phyloP scores from a whole-genome alignment of 2,888 invertebrate species.

The Acrobasis repandana region DNA sequence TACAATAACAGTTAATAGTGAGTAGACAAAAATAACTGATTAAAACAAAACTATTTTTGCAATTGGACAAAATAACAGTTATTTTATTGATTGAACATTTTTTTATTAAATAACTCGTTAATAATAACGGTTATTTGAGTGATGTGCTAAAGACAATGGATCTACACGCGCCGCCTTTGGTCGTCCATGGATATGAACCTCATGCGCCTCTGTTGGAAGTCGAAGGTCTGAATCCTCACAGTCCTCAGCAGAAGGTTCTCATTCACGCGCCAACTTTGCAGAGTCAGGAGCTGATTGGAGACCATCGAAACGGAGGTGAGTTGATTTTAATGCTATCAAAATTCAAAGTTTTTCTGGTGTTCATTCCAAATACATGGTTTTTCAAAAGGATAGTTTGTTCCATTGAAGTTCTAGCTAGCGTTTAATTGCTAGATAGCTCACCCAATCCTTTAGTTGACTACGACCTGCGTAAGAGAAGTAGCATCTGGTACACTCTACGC shows the following conservation, averaged over 20 bases:
- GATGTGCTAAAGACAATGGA: slow-evolving; percentile 52
- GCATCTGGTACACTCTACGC: no score
- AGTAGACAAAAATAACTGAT: not conserved
- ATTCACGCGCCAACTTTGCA: slow-evolving; percentile 74
- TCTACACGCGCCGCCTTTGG: slow-evolving; percentile 72
- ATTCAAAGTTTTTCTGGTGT: no score
- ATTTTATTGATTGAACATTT: slow-evolving; percentile 11
- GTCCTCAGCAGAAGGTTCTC: slow-evolving; percentile 77
- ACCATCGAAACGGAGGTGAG: slow-evolving; percentile 76
- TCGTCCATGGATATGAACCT: slow-evolving; percentile 75
- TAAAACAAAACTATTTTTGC: not conserved
- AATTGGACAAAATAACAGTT: slow-evolving; percentile 8
- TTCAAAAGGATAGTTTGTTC: no score
- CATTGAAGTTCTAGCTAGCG: no score
- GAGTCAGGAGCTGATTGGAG: slow-evolving; percentile 70
- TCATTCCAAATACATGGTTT: no score
- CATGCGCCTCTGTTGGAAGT: slow-evolving; percentile 75
- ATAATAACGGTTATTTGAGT: slow-evolving; percentile 20
- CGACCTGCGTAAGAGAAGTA: no score
- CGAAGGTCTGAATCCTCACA: slow-evolving; percentile 74
- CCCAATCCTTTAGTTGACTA: no score
- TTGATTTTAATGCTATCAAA: slow-evolving; percentile 29
- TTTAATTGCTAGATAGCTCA: no score
- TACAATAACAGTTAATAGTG: not conserved
- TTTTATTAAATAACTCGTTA: slow-evolving; percentile 8